Evolutionary conservation across 2,797 vertebrate species (phyloP).

Genomic region (Natrix natrix): DNA sequence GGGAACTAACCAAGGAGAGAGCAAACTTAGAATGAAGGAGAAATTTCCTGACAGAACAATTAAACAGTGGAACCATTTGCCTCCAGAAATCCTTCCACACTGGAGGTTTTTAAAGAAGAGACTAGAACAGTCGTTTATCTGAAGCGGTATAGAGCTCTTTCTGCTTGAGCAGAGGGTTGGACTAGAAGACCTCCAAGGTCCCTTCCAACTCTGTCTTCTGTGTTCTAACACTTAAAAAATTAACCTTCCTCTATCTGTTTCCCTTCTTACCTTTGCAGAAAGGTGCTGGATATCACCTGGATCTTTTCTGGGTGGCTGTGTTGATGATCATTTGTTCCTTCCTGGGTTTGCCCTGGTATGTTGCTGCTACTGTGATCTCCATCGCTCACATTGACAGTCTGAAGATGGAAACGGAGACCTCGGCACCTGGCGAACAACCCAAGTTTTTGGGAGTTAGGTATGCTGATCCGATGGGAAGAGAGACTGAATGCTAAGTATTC

Average conservation of each 20-base stretch:
- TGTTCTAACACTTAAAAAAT: neutral
- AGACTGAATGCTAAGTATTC: neutral
- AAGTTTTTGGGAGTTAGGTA: conserved; percentile 97
- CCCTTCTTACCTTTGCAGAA: conserved; percentile 75
- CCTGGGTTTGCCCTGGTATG: conserved; percentile 95
- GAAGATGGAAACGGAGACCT: conserved; percentile 98
- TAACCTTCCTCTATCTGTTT: neutral
- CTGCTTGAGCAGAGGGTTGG: no score
- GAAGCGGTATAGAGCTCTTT: no score
- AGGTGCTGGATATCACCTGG: conserved; percentile 94
- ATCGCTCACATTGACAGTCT: conserved; percentile 97
- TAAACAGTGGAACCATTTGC: no score
- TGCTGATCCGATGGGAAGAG: neutral
- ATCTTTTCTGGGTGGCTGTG: conserved; percentile 91
- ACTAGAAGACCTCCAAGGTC: no score
- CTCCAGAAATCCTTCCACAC: no score
- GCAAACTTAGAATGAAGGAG: no score
- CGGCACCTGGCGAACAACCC: conserved; percentile 93
- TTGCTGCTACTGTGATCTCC: conserved; percentile 95
- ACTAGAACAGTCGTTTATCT: no score
- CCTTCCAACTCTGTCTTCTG: no score
- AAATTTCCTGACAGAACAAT: no score
- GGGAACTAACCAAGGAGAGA: no score
- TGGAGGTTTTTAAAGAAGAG: no score
- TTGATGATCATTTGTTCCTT: conserved; percentile 91